Evolutionary conservation across 2,113 vertebrate species (phyloP), one percentile per base, ranked within the genome.

Genomic region (Corapipo altera): DNA sequence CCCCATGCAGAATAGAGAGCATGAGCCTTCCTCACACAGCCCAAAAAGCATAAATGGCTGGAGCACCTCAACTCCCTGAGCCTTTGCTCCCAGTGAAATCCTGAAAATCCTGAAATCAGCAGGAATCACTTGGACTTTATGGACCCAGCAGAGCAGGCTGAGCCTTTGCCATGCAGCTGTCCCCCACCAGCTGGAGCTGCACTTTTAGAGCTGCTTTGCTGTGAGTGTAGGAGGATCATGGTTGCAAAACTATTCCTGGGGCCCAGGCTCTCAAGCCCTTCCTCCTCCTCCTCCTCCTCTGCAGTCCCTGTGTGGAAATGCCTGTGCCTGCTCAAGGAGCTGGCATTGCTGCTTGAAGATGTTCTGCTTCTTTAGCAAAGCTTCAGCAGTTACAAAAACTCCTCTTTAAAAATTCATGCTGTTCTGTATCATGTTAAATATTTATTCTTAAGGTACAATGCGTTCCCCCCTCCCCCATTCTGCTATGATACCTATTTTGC

Each of bases 371-470:
- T 88, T 87, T 94, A 92, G 92, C 46, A 13, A 89, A 91, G 88
- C 96, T 66, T 94, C 88, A 95, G 88, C 85, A 82, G 92, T 88
- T 91, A 83, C 95, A 94, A 93, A 96, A 96, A 77, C 67, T 81
- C 12, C 39, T 78, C 93, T 92, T 97, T 94, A 96, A 97, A 96
- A 94, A 95, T 97, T 96, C 77, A 96, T 96, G 88, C 80, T 85
- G 82, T 78, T 96, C 96, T 96, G 96, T 96, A 93, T 81, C 92
- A 92, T 59, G 91, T 97, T 95, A 97, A 97, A 97, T 97, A 96
- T 97, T 97, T 97, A 97, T 97, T 93, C 93, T 91, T 77, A 89
- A 93, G 88, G 95, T 97, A 94, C 95, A 93, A 92, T 87, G 79
- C 10, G 18, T 79, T n/a, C 66, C 49, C 76, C 70, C 58, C 64